Base-by-base conservation (phyloP, 2,113 vertebrate species). In the Ginglymostoma cirratum region DNA sequence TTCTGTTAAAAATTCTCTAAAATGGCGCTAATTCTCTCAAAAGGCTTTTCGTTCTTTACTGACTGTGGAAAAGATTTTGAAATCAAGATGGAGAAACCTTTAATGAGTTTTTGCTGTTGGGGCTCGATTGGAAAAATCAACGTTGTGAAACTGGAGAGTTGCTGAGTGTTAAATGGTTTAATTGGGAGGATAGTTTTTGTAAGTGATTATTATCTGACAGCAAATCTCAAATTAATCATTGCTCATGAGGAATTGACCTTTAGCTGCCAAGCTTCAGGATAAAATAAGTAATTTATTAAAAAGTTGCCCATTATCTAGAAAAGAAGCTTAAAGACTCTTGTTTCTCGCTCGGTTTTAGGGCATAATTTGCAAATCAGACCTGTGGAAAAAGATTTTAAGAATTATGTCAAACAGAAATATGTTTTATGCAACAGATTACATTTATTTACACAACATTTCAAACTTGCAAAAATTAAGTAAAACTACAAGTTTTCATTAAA, bases 211-310 rank as follows among this genome's bases (percentile, higher is more conserved):
- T 30, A 65, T 38, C 61, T 93, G 89, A 34, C 0, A 14, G 17
- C 4, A 90, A 90, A 15, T 14, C 24, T 89, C 86, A 90, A 80
- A 42, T 90, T 90, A 90, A 90, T 90, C n/a, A 42, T 83, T 90
- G 52, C 14, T 14, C 87, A 65, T 55, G 86, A 52, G 23, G 85
- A 86, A 86, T 8, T 86, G 42, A 89, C 27, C 24, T 55, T 89
- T 89, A 30, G 86, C 27, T 89, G 86, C 48, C 86, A 89, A 90
- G 34, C 27, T 61, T 89, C 24, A 55, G 87, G 87, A 90, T 52
- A 52, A 87, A 90, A 80, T 80, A 38, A n/a, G 34, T 34, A 27
- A 65, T n/a, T 92, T 92, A n/a, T 66, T 66, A 66, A 38, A 38
- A 90, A n/a, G 89, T n/a, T 92, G 89, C 55, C 21, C 8, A 19